phyloP scores from a whole-genome alignment of 1,140 invertebrate species.

The Camponotus pennsylvanicus region DNA sequence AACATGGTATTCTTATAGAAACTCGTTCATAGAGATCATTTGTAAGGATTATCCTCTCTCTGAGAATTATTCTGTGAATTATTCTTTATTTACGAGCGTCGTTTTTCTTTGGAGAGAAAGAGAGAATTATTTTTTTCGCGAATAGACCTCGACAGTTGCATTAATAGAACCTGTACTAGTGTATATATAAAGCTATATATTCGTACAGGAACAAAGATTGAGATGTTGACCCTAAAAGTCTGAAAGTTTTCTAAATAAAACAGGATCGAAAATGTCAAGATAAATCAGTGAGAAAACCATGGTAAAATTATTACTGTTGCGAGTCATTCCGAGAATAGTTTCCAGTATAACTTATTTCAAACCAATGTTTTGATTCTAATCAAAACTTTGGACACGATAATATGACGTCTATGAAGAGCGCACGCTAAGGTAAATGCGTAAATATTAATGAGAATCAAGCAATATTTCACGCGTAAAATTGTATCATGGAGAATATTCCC shows the following conservation, averaged over 20 bases:
- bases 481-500: neutral
- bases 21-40: conserved; percentile 20
- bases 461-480: neutral
- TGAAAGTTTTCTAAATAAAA: neutral
- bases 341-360: neutral
- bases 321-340: neutral
- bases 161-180: conserved; percentile 17
- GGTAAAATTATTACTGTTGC: neutral
- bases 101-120: neutral
- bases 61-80: neutral
- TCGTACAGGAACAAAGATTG: neutral
- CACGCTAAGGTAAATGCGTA: neutral
- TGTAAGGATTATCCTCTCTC: neutral
- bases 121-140: neutral
- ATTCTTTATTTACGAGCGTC: neutral
- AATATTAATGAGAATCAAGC: conserved; percentile 16
- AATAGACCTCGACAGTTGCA: neutral
- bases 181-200: neutral
- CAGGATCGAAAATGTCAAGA: neutral
- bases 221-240: neutral
- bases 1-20: neutral
- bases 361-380: conserved; percentile 12
- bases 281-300: conserved; percentile 21
- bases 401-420: no score
- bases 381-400: conserved; percentile 37